Conservation (phyloP, 2,113 vertebrate genomes). For the Ascaphus truei region DNA sequence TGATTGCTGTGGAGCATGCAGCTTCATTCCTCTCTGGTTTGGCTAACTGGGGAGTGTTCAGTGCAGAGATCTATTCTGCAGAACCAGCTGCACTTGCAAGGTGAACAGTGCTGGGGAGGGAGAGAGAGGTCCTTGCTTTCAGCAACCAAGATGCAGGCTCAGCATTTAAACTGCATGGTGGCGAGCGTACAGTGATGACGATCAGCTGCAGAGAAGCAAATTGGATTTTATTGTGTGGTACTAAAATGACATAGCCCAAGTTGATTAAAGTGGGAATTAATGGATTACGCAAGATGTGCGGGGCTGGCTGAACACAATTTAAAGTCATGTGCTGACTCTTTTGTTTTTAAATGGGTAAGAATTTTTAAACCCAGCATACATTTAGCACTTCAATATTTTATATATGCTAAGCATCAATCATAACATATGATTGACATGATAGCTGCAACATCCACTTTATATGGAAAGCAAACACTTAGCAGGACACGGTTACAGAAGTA, state of each 20-base stretch:
- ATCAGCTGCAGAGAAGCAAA: conserved; percentile 36
- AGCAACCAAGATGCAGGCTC: conserved; percentile 60
- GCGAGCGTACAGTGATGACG: conserved; percentile 25
- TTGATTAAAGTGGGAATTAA: conserved; percentile 14
- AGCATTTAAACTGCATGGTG: conserved; percentile 53
- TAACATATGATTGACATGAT: no score
- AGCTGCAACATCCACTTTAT: no score
- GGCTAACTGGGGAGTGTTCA: conserved; percentile 59
- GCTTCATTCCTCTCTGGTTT: conserved; percentile 62
- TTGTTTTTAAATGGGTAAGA: no score
- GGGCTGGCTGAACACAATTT: no score
- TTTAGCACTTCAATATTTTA: no score
- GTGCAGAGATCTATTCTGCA: conserved; percentile 66
- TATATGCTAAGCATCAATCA: no score
- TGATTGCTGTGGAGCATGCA: conserved; percentile 42
- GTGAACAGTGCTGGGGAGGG: conserved; percentile 43
- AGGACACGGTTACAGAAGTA: no score
- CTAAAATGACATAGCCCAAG: neutral
- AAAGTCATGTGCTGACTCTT: no score
- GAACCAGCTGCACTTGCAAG: conserved; percentile 62
- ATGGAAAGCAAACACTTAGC: no score
- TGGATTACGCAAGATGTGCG: neutral
- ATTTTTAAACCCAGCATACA: no score
- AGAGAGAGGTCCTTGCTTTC: conserved; percentile 18
- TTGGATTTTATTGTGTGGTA: neutral